These are phyloP conservation scores for Brachionus rubens DNA, from an alignment of 1,140 invertebrate genomes.

Conservation along the genomic window DNA sequence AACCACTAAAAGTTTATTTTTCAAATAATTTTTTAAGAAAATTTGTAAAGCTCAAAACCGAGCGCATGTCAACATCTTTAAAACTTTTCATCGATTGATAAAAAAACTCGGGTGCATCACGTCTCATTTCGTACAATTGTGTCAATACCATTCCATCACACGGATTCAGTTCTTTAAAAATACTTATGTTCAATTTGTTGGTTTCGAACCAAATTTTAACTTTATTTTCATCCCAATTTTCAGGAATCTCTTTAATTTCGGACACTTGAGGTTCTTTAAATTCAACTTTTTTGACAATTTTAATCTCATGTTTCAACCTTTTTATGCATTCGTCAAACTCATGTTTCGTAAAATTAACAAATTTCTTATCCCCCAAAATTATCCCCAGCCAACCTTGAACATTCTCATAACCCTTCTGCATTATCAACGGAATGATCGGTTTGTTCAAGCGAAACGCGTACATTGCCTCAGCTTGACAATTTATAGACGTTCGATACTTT, in stretches of 20 bases:
- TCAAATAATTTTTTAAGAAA: conserved; percentile 2
- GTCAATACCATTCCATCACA: conserved; percentile 7
- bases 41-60: conserved; percentile 16
- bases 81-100: background rate
- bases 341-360: conserved; percentile 50
- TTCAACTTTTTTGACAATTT: background rate
- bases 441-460: conserved; percentile 54
- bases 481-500: conserved; percentile 57
- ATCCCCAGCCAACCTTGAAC: conserved; percentile 56
- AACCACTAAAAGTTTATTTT: too few species aligned
- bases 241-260: background rate
- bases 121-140: conserved; percentile 41
- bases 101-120: conserved; percentile 37
- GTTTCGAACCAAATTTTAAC: conserved; percentile 12
- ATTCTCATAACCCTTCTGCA: conserved; percentile 51
- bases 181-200: background rate
- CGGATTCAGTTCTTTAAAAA: background rate
- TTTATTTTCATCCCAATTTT: conserved; percentile 18
- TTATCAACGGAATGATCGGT: conserved; percentile 53
- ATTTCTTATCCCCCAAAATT: conserved; percentile 54
- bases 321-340: conserved; percentile 29
- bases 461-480: conserved; percentile 55
- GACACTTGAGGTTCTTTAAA: background rate
- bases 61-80: background rate
- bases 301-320: background rate